Base-by-base conservation (phyloP, 2,113 vertebrate genomes). In the Eupsittula cactorum region DNA sequence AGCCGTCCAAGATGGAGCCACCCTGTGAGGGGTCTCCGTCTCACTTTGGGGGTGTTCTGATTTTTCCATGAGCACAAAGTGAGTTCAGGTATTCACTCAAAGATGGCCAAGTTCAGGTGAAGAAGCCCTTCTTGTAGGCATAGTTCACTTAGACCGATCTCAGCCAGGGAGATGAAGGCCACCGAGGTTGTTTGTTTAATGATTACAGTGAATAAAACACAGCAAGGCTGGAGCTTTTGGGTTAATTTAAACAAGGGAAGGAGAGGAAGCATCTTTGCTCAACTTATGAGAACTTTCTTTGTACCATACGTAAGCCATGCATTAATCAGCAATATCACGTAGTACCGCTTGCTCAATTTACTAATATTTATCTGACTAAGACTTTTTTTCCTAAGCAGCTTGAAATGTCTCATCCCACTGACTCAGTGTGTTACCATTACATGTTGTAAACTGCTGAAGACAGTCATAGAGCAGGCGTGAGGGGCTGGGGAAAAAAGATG, bases 341-440 rank as follows among this genome's bases (percentile, higher is more conserved):
- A 90, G 60, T 21, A 41, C 53, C 1, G 1, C 82, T 94, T 94
- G 82, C 94, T 95, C 82, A 96, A 93, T 96, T 94, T 96, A 97
- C 95, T 96, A 97, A 96, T 96, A 96, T 97, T 97, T 97, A 96
- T 96, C 75, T 94, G 92, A 94, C 63, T 88, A 90, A 94, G 93
- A 71, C 55, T 67, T 88, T 73, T 79, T 91, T 90, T 78, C 85
- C 94, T 93, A 79, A 93, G 93, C 39, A 84, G 39, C 90, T 78
- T 28, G 47, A 88, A 92, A 78, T 50, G 82, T 11, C 85, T 96
- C 93, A 80, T 88, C 82, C 29, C 53, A 59, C 88, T 97, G 95
- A 95, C 53, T 96, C 93, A 96, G 60, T 86, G 50, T 78, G 60
- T 92, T 94, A 80, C 80, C 64, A 78, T 71, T 44, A 25, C 52